Evolutionary conservation across 2,888 invertebrate genomes (phyloP).

Genomic region (Laothoe populi): DNA sequence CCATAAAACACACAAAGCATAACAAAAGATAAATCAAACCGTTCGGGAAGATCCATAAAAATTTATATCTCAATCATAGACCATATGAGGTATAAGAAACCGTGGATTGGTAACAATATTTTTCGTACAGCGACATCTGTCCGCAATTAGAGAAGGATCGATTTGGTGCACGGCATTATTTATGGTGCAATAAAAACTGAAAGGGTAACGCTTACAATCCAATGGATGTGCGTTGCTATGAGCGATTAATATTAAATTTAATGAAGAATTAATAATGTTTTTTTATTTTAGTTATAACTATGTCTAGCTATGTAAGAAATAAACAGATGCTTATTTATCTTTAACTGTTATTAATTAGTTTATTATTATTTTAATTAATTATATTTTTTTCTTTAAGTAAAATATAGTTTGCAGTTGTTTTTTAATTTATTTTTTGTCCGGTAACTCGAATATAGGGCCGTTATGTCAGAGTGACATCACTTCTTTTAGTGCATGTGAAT

Average conservation of each 20-base stretch:
- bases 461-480: too few species aligned
- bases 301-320: too few species aligned
- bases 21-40: slow-evolving; percentile 50
- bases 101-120: slow-evolving; percentile 26
- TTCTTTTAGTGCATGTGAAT: too few species aligned
- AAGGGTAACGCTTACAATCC: slow-evolving; percentile 19
- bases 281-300: too few species aligned
- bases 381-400: too few species aligned
- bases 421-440: too few species aligned
- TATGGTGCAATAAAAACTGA: slow-evolving; percentile 46
- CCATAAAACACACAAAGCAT: slow-evolving; percentile 43
- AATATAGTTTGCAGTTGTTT: too few species aligned
- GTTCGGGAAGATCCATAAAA: slow-evolving; percentile 44
- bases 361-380: too few species aligned
- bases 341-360: too few species aligned
- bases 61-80: slow-evolving; percentile 46
- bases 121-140: slow-evolving; percentile 49
- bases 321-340: too few species aligned
- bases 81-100: slow-evolving; percentile 39
- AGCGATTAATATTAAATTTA: not conserved
- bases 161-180: slow-evolving; percentile 52
- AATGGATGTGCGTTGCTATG: slow-evolving; percentile 22
- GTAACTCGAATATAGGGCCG: too few species aligned
- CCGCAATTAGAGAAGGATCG: slow-evolving; percentile 56
- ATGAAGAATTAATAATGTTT: too few species aligned